A percentile compares a stretch with the other conserved stretches of the same genome.
Evolutionary conservation across 2,797 vertebrate species (phyloP).

Genomic region (Myioborus miniatus): DNA sequence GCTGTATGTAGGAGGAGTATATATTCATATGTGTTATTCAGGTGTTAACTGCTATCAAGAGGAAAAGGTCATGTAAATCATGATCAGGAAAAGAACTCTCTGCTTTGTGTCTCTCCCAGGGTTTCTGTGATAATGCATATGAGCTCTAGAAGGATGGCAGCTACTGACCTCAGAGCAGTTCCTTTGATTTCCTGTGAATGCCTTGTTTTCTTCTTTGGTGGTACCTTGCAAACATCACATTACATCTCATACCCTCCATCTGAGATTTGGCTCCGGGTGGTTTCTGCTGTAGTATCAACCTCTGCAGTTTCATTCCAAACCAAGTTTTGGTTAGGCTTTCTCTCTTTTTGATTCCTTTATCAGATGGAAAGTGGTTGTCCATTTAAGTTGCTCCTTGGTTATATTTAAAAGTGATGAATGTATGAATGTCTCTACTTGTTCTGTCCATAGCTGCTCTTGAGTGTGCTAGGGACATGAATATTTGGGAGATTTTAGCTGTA

Average conservation of each 20-base stretch:
- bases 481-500: neutral
- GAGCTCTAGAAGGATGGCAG: neutral
- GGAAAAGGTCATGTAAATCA: neutral
- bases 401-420: neutral
- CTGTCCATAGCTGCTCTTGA: neutral
- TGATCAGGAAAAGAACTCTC: neutral
- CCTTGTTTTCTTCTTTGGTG: neutral
- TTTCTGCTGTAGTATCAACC: neutral
- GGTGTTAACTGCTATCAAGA: neutral
- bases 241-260: neutral
- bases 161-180: neutral
- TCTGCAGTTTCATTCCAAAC: neutral
- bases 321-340: neutral
- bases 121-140: neutral
- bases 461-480: neutral
- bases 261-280: neutral
- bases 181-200: neutral
- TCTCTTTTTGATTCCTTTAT: neutral
- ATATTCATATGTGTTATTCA: neutral
- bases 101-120: neutral
- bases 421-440: neutral
- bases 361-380: neutral
- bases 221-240: neutral
- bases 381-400: neutral
- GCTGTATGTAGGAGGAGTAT: neutral